A percentile compares a stretch with the other conserved stretches of the same genome.
Evolutionary conservation across 2,888 invertebrate species (phyloP).

Genomic region (Eristalis pertinax): DNA sequence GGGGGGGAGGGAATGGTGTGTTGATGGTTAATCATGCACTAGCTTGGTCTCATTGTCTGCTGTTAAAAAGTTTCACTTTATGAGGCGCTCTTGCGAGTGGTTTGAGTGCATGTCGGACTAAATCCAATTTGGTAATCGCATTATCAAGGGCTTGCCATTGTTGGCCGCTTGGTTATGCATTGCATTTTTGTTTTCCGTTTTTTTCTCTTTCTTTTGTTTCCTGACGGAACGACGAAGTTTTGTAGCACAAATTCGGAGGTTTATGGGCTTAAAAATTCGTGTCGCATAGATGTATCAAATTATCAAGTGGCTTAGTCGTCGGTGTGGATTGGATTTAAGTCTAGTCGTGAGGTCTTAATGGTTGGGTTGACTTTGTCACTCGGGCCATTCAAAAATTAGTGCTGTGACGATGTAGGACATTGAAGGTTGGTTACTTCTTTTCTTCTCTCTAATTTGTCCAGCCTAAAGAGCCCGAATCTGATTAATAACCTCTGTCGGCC

Average conservation of each 20-base stretch:
- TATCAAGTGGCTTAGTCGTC: not conserved
- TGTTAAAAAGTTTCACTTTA: slow-evolving; percentile 29
- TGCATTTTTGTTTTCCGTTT: not conserved
- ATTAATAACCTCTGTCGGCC: no score
- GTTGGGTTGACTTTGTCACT: no score
- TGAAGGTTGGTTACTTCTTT: no score
- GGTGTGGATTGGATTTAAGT: not conserved
- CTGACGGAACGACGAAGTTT: not conserved
- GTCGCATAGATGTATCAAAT: not conserved
- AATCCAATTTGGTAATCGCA: slow-evolving; percentile 36
- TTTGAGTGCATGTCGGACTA: slow-evolving; percentile 5
- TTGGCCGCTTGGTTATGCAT: not conserved
- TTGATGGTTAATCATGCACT: slow-evolving; percentile 37
- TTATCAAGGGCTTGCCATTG: slow-evolving; percentile 12
- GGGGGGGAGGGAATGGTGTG: not conserved
- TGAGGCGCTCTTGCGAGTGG: slow-evolving; percentile 35
- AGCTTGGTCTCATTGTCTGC: slow-evolving; percentile 35
- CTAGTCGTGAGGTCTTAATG: not conserved
- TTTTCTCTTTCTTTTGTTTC: not conserved
- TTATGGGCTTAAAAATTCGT: not conserved
- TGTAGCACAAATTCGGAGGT: not conserved
- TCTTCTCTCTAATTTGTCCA: no score
- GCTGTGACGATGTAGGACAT: no score
- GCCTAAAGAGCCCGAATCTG: no score
- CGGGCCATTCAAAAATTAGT: no score